phyloP scores from a whole-genome alignment of 2,888 invertebrate species.

The Molorchus minor region DNA sequence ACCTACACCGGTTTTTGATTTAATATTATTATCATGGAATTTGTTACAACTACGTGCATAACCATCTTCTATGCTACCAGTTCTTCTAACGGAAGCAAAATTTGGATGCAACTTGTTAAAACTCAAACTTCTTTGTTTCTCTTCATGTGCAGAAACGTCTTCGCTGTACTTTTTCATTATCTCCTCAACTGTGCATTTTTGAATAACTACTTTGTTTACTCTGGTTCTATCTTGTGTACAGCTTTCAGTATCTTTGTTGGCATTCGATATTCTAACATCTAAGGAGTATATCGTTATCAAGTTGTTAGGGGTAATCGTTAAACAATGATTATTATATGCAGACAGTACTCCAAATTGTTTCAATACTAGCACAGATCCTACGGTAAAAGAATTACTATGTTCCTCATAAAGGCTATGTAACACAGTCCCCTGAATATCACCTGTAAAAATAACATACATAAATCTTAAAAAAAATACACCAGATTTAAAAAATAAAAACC shows the following conservation, averaged over 20 bases:
- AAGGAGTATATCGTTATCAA: slow-evolving; percentile 51
- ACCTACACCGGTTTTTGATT: not conserved
- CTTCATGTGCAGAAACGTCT: slow-evolving; percentile 1
- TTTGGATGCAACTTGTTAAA: slow-evolving; percentile 7
- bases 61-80: not conserved
- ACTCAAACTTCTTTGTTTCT: slow-evolving; percentile 1
- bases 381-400: slow-evolving; percentile 43
- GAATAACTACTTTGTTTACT: slow-evolving; percentile 32
- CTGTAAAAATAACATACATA: slow-evolving; percentile 41
- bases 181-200: slow-evolving; percentile 17
- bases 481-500: too few relatives aligned
- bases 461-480: too few relatives aligned
- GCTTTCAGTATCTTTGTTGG: not conserved
- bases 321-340: slow-evolving; percentile 48
- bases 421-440: slow-evolving; percentile 54
- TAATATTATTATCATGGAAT: not conserved
- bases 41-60: not conserved
- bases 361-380: slow-evolving; percentile 54
- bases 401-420: slow-evolving; percentile 52
- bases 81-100: not conserved
- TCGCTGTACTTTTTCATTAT: slow-evolving; percentile 30
- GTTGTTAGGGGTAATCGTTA: slow-evolving; percentile 54
- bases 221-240: not conserved
- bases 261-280: slow-evolving; percentile 1
- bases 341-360: slow-evolving; percentile 53